Percentiles rank a stretch among this genome's conserved stretches.
Evolutionary conservation across 1,140 invertebrate genomes (phyloP).

Genomic region (Himalopsyche phryganea): DNA sequence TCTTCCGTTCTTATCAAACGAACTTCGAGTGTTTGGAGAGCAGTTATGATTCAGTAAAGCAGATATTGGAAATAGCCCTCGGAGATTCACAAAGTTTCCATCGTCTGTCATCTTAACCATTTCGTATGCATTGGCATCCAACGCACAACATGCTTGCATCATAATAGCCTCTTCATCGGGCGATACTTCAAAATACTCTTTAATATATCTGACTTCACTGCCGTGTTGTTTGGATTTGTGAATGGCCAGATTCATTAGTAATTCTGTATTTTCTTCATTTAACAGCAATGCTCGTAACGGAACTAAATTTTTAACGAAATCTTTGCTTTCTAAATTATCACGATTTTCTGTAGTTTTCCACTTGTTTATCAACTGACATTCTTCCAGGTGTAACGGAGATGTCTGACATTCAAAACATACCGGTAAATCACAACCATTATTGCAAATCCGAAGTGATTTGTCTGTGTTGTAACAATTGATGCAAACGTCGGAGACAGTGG

Average conservation of each 20-base stretch:
- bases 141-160: constrained; percentile 55
- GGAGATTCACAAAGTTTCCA: constrained; percentile 52
- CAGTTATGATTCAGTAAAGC: constrained; percentile 74
- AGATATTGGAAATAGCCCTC: constrained; percentile 70
- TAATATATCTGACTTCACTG: constrained; percentile 58
- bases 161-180: constrained; percentile 61
- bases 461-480: constrained; percentile 54
- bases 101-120: constrained; percentile 50
- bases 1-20: constrained; percentile 55
- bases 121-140: constrained; percentile 76
- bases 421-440: constrained; percentile 55
- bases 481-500: constrained; percentile 50
- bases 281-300: constrained; percentile 60
- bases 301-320: constrained; percentile 53
- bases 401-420: constrained; percentile 60
- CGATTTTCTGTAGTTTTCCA: constrained; percentile 52
- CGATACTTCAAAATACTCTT: constrained; percentile 55
- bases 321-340: constrained; percentile 48
- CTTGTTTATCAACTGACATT: constrained; percentile 57
- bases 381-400: constrained; percentile 50
- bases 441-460: constrained; percentile 50
- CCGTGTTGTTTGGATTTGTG: constrained; percentile 54
- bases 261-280: constrained; percentile 49
- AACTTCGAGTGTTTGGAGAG: constrained; percentile 68
- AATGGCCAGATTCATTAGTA: constrained; percentile 56